These are phyloP conservation scores for Lathamus discolor DNA, from an alignment of 2,113 vertebrate genomes.

Conservation along the genomic window DNA sequence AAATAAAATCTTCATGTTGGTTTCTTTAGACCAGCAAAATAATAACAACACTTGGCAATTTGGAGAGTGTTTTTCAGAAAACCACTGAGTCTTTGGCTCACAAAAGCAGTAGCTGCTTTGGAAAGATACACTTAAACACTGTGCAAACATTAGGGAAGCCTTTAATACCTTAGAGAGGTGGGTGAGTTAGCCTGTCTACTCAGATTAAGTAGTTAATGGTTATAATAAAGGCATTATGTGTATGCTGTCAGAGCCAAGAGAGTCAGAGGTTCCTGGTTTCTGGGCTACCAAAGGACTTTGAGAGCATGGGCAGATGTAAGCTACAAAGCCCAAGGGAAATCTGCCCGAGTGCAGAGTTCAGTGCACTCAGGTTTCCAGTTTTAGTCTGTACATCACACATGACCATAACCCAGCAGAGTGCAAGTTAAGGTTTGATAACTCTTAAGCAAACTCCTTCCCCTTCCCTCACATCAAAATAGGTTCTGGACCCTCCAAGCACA, in stretches of 20 bases:
- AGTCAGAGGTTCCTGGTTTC: not conserved
- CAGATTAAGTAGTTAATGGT: not conserved
- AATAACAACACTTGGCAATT: not conserved
- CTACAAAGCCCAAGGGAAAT: not conserved
- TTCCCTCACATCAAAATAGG: not conserved
- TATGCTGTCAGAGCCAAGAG: not conserved
- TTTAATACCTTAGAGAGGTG: not conserved
- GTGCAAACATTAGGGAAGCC: not conserved
- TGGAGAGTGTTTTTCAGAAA: not conserved
- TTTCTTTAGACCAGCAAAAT: not conserved
- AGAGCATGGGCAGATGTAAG: not conserved
- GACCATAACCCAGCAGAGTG: not conserved
- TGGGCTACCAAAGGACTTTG: not conserved
- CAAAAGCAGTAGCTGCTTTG: not conserved
- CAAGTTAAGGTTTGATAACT: not conserved
- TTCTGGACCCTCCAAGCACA: not conserved
- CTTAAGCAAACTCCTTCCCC: not conserved
- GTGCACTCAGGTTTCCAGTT: not conserved
- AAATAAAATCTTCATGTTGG: not conserved
- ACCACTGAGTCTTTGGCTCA: not conserved
- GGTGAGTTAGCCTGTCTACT: not conserved
- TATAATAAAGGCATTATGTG: not conserved
- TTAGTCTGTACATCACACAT: not conserved
- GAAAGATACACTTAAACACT: not conserved
- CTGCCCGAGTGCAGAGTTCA: not conserved